These are phyloP conservation scores for Lycia hirtaria DNA, from an alignment of 2,888 invertebrate species.

Conservation along the genomic window DNA sequence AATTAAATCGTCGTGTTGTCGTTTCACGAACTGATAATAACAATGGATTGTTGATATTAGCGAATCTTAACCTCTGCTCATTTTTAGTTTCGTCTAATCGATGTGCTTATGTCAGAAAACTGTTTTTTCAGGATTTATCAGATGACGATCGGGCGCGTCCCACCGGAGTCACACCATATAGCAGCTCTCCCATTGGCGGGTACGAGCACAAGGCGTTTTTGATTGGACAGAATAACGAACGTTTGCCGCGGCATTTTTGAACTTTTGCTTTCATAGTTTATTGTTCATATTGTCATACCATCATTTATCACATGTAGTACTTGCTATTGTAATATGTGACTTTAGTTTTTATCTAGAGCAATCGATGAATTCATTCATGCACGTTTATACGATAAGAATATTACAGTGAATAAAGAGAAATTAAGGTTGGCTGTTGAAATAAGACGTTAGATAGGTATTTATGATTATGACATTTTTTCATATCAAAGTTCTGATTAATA, in stretches of 20 bases:
- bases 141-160: slow-evolving; percentile 64
- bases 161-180: slow-evolving; percentile 81
- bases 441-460: background rate
- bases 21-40: slow-evolving; percentile 52
- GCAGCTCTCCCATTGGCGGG: slow-evolving; percentile 67
- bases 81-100: slow-evolving; percentile 42
- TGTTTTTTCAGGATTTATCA: slow-evolving; percentile 42
- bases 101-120: slow-evolving; percentile 57
- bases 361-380: slow-evolving; percentile 8
- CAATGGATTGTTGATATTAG: slow-evolving; percentile 43
- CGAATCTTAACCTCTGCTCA: slow-evolving; percentile 36
- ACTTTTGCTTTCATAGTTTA: slow-evolving; percentile 11
- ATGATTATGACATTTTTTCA: no score
- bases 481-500: no score
- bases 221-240: slow-evolving; percentile 59
- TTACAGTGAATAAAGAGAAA: background rate
- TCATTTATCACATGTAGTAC: background rate
- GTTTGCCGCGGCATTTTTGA: slow-evolving; percentile 57
- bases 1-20: slow-evolving; percentile 62
- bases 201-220: slow-evolving; percentile 43
- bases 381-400: background rate
- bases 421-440: background rate
- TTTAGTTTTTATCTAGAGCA: slow-evolving; percentile 12
- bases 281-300: background rate
- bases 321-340: slow-evolving; percentile 1